phyloP scores from a whole-genome alignment of 2,888 invertebrate genomes.

The Oasisia sp. region DNA sequence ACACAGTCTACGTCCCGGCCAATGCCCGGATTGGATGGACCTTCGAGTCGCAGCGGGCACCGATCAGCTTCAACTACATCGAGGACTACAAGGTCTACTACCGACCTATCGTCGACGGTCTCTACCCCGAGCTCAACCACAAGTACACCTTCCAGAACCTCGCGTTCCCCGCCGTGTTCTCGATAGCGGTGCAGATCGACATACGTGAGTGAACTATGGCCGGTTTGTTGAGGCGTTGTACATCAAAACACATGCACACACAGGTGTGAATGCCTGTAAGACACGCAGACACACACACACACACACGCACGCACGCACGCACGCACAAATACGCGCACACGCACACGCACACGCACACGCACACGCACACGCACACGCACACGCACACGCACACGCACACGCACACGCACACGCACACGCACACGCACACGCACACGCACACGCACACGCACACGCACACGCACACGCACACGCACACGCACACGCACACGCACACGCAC shows the following conservation, averaged over 20 bases:
- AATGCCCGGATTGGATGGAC: slow-evolving; percentile 31
- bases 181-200: slow-evolving; percentile 29
- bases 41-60: slow-evolving; percentile 12
- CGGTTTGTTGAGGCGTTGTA: not conserved
- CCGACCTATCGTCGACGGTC: not conserved
- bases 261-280: not conserved
- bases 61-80: slow-evolving; percentile 29
- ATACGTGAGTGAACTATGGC: slow-evolving; percentile 25
- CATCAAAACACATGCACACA: not conserved
- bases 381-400: too few species aligned
- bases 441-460: not conserved
- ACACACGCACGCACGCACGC: too few species aligned
- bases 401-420: too few species aligned
- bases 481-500: not conserved
- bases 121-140: slow-evolving; percentile 22
- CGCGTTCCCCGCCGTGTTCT: slow-evolving; percentile 32
- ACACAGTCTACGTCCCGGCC: not conserved
- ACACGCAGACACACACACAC: too few species aligned
- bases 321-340: not conserved
- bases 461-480: not conserved
- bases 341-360: not conserved
- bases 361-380: too few species aligned
- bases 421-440: too few species aligned
- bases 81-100: slow-evolving; percentile 29
- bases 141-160: slow-evolving; percentile 31